A percentile compares a stretch with the other conserved stretches of the same genome.
phyloP scores from a whole-genome alignment of 2,797 vertebrate genomes.

The Hydrocynus forskahlii region DNA sequence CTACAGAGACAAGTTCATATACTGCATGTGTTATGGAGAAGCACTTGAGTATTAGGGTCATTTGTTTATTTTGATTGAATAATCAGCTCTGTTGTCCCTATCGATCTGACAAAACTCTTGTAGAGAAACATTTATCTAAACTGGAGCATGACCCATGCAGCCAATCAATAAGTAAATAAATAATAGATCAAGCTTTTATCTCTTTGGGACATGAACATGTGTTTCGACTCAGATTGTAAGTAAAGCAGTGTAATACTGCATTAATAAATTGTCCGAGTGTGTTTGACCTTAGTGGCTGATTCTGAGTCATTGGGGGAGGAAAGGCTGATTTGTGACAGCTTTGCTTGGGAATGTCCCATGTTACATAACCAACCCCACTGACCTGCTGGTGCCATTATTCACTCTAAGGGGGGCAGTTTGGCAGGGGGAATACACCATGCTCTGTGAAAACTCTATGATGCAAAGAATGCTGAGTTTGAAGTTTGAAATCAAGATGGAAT shows the following conservation, averaged over 20 bases:
- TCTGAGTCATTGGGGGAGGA: neutral
- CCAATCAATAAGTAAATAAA: too few species aligned
- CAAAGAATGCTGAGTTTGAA: too few species aligned
- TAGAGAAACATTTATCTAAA: too few species aligned
- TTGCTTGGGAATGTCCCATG: neutral
- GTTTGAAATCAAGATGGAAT: too few species aligned
- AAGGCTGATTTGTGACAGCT: neutral
- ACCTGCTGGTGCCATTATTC: neutral
- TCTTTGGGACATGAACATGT: too few species aligned
- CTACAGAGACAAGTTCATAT: neutral
- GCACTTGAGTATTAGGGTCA: neutral
- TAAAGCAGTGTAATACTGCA: neutral
- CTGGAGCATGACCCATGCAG: too few species aligned
- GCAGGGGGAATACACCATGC: neutral
- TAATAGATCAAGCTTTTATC: too few species aligned
- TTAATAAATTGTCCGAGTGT: too few species aligned
- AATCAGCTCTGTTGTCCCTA: too few species aligned
- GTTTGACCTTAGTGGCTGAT: too few species aligned
- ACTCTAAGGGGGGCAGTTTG: neutral
- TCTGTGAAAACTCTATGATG: neutral
- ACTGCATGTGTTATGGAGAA: neutral
- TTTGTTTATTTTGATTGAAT: too few species aligned
- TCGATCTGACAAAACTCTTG: too few species aligned
- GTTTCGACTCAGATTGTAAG: neutral
- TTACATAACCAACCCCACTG: constrained; percentile 38